Percentiles rank a stretch among this genome's conserved stretches.
phyloP scores from a whole-genome alignment of 2,888 invertebrate species.

The Ganaspis brasiliensis region DNA sequence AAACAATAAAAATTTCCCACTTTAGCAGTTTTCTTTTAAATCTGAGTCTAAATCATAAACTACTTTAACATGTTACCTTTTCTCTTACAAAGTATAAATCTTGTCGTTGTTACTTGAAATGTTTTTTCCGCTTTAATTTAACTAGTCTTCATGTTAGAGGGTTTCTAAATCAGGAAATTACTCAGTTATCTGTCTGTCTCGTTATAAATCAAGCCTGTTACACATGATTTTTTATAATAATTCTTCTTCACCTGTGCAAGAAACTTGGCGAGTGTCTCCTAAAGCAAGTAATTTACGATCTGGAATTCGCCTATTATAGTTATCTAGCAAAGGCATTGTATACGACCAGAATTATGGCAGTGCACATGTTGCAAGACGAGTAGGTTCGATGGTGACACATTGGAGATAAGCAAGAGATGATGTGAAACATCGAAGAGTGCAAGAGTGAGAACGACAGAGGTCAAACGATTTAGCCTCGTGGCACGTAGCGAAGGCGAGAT shows the following conservation, averaged over 20 bases:
- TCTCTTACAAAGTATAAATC: background rate
- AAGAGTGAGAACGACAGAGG: slow-evolving; percentile 47
- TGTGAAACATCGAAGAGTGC: slow-evolving; percentile 24
- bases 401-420: slow-evolving; percentile 48
- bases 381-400: slow-evolving; percentile 55
- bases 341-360: slow-evolving; percentile 6
- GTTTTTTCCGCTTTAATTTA: no score
- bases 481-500: slow-evolving; percentile 72
- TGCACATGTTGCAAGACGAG: slow-evolving; percentile 27
- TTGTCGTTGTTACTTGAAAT: no score
- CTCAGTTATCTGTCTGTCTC: background rate
- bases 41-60: no score
- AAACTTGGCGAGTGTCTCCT: background rate
- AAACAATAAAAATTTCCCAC: no score
- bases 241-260: background rate
- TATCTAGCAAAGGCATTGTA: slow-evolving; percentile 7
- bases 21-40: no score
- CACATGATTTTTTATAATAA: background rate
- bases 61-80: no score
- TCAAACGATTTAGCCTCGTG: slow-evolving; percentile 68
- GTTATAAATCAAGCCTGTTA: background rate
- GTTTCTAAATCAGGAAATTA: background rate
- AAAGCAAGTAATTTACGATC: slow-evolving; percentile 26
- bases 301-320: slow-evolving; percentile 25
- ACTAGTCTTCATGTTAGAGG: background rate